phyloP scores from a whole-genome alignment of 2,113 vertebrate genomes.

The Ictidomys tridecemlineatus region DNA sequence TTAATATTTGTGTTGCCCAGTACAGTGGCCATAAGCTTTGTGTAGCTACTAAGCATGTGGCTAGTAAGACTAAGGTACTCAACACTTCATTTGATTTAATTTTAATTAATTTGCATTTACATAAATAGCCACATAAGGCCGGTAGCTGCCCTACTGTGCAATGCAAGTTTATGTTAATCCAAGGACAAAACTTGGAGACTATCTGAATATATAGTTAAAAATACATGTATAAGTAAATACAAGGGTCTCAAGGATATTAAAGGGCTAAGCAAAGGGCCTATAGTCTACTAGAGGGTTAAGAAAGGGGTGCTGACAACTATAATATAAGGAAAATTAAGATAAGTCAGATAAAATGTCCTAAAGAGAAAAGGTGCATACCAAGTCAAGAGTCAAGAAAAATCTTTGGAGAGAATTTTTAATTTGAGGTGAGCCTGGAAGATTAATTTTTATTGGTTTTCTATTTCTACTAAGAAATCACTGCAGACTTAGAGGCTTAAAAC shows the following conservation, averaged over 20 bases:
- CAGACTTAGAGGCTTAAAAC: background rate
- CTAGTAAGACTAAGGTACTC: background rate
- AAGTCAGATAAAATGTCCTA: background rate
- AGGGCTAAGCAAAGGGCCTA: background rate
- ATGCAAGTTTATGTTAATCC: background rate
- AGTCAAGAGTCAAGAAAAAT: background rate
- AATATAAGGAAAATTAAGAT: background rate
- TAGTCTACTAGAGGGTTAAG: background rate
- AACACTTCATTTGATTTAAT: constrained; percentile 48
- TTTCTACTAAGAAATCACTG: background rate
- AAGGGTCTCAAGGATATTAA: background rate
- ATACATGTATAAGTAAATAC: background rate
- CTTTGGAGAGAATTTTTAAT: background rate
- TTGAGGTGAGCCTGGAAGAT: background rate
- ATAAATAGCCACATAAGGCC: background rate
- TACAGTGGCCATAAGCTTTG: background rate
- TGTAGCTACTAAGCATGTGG: background rate
- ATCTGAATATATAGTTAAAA: background rate
- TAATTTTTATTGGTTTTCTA: background rate
- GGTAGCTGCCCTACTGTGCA: background rate
- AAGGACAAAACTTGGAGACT: background rate
- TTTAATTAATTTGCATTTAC: constrained; percentile 29
- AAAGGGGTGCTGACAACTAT: background rate
- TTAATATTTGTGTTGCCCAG: background rate
- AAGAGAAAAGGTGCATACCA: background rate